Conservation (phyloP, 2,797 vertebrate species). For the Gallinago stenura region DNA sequence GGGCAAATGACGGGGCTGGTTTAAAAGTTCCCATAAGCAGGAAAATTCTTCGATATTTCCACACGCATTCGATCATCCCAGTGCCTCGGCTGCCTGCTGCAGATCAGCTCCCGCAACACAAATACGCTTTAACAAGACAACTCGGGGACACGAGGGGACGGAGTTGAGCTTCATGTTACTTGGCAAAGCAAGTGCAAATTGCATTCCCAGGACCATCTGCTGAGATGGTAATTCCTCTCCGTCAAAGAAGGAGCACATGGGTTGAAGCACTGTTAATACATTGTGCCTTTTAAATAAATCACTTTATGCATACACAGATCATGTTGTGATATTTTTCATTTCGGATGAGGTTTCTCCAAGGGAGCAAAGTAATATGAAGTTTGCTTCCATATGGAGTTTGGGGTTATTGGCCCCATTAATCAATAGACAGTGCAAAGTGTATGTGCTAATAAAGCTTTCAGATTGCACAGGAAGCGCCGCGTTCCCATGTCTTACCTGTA, state of each 20-base stretch:
- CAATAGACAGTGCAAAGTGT: not conserved
- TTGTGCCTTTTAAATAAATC: conserved; percentile 23
- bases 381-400: not conserved
- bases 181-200: conserved; percentile 37
- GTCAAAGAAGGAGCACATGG: not conserved
- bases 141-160: not conserved
- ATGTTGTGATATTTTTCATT: not conserved
- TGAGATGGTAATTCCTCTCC: conserved; percentile 30
- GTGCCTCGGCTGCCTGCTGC: conserved; percentile 7
- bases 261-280: conserved; percentile 17
- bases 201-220: conserved; percentile 24
- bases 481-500: not conserved
- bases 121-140: not conserved
- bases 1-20: not conserved
- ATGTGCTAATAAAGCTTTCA: conserved; percentile 26
- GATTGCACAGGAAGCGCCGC: not conserved
- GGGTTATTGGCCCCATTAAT: conserved; percentile 6
- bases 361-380: not conserved
- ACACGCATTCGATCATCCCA: conserved; percentile 15
- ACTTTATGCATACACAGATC: not conserved
- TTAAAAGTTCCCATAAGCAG: conserved; percentile 45
- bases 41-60: conserved; percentile 43
- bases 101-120: conserved; percentile 11
- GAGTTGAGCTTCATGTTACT: conserved; percentile 7
- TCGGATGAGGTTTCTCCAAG: not conserved